Evolutionary conservation across 2,888 invertebrate genomes (phyloP).

Genomic region (Sminthurinus aureus): DNA sequence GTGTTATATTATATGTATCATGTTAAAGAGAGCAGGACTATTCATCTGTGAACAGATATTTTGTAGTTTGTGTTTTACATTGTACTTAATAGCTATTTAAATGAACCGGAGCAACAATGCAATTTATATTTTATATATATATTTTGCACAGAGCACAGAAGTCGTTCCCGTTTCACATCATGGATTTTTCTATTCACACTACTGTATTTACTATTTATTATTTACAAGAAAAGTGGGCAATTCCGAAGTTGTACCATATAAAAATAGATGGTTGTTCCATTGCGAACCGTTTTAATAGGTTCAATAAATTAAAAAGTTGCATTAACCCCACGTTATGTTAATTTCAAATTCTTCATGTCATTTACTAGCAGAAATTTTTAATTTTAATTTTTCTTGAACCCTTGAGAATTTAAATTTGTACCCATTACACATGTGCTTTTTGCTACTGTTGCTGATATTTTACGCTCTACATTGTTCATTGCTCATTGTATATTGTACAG

Average conservation of each 20-base stretch:
- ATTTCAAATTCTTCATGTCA: slow-evolving; percentile 11
- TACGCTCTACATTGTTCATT: too few relatives aligned
- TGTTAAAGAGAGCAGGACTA: too few relatives aligned
- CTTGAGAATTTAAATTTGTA: not conserved
- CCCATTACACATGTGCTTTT: not conserved
- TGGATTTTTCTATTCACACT: not conserved
- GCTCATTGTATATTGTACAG: too few relatives aligned
- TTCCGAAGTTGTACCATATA: not conserved
- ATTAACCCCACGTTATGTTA: not conserved
- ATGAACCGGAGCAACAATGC: slow-evolving; percentile 22
- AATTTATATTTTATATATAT: not conserved
- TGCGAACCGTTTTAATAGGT: slow-evolving; percentile 19
- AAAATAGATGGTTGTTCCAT: too few relatives aligned
- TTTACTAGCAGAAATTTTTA: too few relatives aligned
- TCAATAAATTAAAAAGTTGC: slow-evolving; percentile 30
- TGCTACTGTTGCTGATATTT: too few relatives aligned
- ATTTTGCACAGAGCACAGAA: not conserved
- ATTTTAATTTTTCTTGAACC: too few relatives aligned
- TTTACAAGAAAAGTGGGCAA: too few relatives aligned
- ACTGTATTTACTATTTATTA: too few relatives aligned
- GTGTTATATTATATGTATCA: too few relatives aligned
- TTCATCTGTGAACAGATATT: too few relatives aligned
- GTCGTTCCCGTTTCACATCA: not conserved
- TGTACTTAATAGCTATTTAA: slow-evolving; percentile 20
- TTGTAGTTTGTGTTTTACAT: too few relatives aligned